These are phyloP conservation scores for Caenorhabditis wallacei DNA, from an alignment of 2,888 invertebrate species.

Conservation along the genomic window DNA sequence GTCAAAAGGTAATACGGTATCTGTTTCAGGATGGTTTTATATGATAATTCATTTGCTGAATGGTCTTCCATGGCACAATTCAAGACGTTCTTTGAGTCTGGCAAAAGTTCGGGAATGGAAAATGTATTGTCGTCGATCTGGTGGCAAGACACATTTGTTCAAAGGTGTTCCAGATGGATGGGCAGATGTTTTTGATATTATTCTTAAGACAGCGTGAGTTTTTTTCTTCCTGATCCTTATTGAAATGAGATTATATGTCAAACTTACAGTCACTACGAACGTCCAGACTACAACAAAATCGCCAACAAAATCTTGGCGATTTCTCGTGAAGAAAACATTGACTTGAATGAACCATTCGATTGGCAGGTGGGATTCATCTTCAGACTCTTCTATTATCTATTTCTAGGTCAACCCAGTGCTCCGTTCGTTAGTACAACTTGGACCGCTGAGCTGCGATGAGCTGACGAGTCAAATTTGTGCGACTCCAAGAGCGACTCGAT, in stretches of 20 bases:
- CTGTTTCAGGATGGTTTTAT: constrained; percentile 58
- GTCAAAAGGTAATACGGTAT: too few relatives aligned
- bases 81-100: constrained; percentile 23
- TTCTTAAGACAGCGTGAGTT: constrained; percentile 67
- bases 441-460: constrained; percentile 50
- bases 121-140: constrained; percentile 60
- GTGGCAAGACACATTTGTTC: constrained; percentile 68
- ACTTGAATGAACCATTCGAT: constrained; percentile 73
- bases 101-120: constrained; percentile 67
- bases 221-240: not conserved
- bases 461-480: constrained; percentile 12
- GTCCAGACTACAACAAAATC: constrained; percentile 70
- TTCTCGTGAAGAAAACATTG: constrained; percentile 66
- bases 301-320: constrained; percentile 64
- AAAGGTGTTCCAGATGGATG: constrained; percentile 67
- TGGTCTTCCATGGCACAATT: constrained; percentile 66
- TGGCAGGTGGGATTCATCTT: constrained; percentile 68
- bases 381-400: constrained; percentile 49
- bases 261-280: constrained; percentile 65
- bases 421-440: constrained; percentile 59
- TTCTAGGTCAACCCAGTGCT: constrained; percentile 68
- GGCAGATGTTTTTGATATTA: constrained; percentile 69
- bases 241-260: not conserved
- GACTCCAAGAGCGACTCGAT: constrained; percentile 31
- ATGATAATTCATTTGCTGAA: constrained; percentile 49